Evolutionary conservation across 1,140 invertebrate genomes (phyloP).

Genomic region (Linepithema humile): DNA sequence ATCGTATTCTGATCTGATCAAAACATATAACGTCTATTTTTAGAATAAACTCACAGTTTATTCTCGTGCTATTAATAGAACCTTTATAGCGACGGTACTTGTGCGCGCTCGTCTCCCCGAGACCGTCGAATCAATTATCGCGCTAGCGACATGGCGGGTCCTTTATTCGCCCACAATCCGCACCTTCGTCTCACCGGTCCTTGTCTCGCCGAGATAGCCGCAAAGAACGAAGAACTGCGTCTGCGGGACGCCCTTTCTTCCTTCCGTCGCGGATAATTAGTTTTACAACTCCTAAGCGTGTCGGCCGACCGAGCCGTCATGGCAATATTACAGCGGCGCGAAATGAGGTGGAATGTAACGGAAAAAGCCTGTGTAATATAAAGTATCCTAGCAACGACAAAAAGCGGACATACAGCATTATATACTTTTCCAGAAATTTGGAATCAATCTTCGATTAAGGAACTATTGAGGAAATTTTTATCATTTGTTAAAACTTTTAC

Average conservation of each 20-base stretch:
- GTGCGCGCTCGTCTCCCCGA: neutral
- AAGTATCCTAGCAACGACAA: neutral
- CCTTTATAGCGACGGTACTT: constrained; percentile 28
- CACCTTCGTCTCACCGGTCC: constrained; percentile 3
- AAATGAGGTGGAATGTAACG: constrained; percentile 11
- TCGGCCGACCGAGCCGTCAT: neutral
- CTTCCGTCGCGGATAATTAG: constrained; percentile 48
- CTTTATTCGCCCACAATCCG: constrained; percentile 15
- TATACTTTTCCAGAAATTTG: neutral
- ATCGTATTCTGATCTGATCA: too few relatives aligned
- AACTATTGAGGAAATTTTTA: neutral
- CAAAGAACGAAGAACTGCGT: constrained; percentile 40
- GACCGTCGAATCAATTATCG: constrained; percentile 46
- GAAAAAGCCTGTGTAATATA: neutral
- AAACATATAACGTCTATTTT: too few relatives aligned
- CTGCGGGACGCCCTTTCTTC: constrained; percentile 36
- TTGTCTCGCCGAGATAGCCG: constrained; percentile 5
- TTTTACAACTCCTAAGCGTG: constrained; percentile 54
- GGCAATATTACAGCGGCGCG: constrained; percentile 1
- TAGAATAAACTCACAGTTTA: neutral
- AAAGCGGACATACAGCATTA: neutral
- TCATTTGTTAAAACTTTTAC: neutral
- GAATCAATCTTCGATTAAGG: neutral
- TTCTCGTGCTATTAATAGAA: neutral
- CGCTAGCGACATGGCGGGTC: constrained; percentile 27